Base-by-base conservation (phyloP, 2,888 invertebrate genomes). In the Coelopa pilipes region DNA sequence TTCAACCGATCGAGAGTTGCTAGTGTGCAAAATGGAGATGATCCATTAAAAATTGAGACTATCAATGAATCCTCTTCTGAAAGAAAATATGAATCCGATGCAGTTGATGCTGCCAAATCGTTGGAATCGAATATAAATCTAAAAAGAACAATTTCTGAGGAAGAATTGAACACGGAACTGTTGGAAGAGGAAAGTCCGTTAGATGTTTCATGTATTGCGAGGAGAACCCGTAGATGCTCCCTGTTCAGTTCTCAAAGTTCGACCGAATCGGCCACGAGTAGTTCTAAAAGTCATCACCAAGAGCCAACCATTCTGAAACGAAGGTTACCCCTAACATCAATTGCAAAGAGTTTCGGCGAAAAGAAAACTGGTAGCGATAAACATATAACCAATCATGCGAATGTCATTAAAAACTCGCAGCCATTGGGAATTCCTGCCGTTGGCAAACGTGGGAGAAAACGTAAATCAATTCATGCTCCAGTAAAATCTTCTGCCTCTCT, bases 221-320 rank as follows among this genome's bases (percentile, higher is more conserved):
- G 70, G n/a, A 63, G 66, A 19, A 75, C 72, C n/a, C 63, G 62
- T 12, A 62, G 34, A 19, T 45, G 34, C n/a, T 34, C 34, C 4
- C 4, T 34, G 34, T 34, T 2, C 13, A 34, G 50, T 49, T 21
- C 13, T 10, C 49, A 66, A 11, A 17, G 17, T 2, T 21, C 9
- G 34, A 34, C 7, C 7, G 34, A 57, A 10, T 11, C 11, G 10
- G 0, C 9, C 19, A 10, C 57, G 9, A 13, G 10, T 19, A 15
- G 17, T 10, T 59, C 4, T 11, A 13, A 1, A 59, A 21, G 1
- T 59, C 17, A 21, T 59, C n/a, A 19, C 53, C 2, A 11, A 57
- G 17, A 12, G 1, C 57, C 57, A 7, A 57, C 11, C 21, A 57
- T 57, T 19, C 17, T 62, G 12, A 15, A 62, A 34, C 62, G 5